These are phyloP conservation scores for Setophaga coronata DNA, from an alignment of 2,113 vertebrate genomes.

Conservation along the genomic window DNA sequence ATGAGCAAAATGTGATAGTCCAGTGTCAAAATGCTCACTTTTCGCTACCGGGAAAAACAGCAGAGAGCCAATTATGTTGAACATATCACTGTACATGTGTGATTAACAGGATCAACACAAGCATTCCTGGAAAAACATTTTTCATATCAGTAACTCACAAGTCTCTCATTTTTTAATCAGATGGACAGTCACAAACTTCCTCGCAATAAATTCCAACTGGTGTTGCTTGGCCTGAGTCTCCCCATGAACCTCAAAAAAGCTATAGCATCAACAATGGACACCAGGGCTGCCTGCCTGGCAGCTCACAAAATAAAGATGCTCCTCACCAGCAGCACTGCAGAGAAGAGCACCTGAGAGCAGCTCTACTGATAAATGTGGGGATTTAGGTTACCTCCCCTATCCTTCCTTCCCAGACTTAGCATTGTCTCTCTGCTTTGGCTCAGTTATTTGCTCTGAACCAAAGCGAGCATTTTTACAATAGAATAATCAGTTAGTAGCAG, in stretches of 20 bases:
- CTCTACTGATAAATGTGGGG: background rate
- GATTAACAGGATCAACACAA: background rate
- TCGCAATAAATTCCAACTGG: background rate
- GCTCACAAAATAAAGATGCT: background rate
- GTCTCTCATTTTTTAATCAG: background rate
- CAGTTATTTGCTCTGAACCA: background rate
- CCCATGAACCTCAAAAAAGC: background rate
- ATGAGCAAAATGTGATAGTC: background rate
- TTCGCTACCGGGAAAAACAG: background rate
- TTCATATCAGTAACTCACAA: background rate
- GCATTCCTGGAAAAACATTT: background rate
- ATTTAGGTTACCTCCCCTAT: background rate
- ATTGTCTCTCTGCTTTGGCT: background rate
- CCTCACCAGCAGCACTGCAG: background rate
- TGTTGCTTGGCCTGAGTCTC: background rate
- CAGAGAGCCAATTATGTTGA: background rate
- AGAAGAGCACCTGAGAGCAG: background rate
- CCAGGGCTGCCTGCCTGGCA: background rate
- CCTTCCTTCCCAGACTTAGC: background rate
- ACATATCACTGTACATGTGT: background rate
- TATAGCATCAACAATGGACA: background rate
- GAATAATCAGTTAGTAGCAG: background rate
- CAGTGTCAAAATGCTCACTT: background rate
- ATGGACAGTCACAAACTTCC: background rate
- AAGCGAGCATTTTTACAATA: background rate